phyloP scores from a whole-genome alignment of 2,888 invertebrate genomes.

The Eulithis prunata region DNA sequence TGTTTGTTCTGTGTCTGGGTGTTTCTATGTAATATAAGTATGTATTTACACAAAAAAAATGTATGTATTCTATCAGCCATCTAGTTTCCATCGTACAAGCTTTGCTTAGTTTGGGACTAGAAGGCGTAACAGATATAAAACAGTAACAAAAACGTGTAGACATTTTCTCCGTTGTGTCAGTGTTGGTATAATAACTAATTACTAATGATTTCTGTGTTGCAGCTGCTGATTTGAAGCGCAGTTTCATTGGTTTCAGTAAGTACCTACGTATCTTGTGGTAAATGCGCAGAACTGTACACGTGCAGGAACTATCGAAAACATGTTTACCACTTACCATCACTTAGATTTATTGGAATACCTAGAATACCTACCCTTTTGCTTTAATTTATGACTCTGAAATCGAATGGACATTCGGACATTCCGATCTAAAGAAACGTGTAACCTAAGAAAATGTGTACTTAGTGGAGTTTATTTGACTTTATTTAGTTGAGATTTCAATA shows the following conservation, averaged over 20 bases:
- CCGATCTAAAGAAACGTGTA: too few relatives aligned
- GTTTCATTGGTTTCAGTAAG: slow-evolving; percentile 27
- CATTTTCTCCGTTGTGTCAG: neutral
- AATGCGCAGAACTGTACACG: slow-evolving; percentile 31
- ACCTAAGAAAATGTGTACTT: too few relatives aligned
- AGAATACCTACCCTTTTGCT: neutral
- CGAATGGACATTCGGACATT: too few relatives aligned
- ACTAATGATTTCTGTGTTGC: slow-evolving; percentile 23
- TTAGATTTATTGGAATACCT: slow-evolving; percentile 29
- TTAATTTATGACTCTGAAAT: slow-evolving; percentile 1
- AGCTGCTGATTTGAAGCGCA: slow-evolving; percentile 28
- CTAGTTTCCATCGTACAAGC: too few relatives aligned
- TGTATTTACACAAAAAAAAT: too few relatives aligned
- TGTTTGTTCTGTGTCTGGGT: too few relatives aligned
- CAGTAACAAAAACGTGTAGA: neutral
- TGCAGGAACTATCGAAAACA: slow-evolving; percentile 31
- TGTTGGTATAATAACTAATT: slow-evolving; percentile 22
- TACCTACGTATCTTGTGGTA: slow-evolving; percentile 18
- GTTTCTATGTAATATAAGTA: too few relatives aligned
- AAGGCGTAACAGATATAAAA: neutral
- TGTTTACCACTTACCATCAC: slow-evolving; percentile 23
- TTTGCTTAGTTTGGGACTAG: too few relatives aligned
- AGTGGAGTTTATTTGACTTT: too few relatives aligned
- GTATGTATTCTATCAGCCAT: too few relatives aligned
- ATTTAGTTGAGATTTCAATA: too few relatives aligned